phyloP scores from a whole-genome alignment of 2,113 vertebrate species.

The Epinephelus cyanopodus region DNA sequence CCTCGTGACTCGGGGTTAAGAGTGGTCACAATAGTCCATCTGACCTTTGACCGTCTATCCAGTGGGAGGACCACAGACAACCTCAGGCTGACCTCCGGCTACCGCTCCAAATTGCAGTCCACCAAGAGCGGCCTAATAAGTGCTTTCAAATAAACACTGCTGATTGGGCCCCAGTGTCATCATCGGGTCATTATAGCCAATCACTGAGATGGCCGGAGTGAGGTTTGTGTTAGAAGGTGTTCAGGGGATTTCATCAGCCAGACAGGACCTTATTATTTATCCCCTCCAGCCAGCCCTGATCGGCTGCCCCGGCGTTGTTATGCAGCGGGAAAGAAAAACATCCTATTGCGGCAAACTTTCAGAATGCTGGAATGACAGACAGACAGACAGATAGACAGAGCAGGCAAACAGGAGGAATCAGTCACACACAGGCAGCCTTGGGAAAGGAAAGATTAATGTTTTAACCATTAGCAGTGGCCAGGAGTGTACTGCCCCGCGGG shows the following conservation, averaged over 20 bases:
- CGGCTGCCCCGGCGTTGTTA: constrained; percentile 20
- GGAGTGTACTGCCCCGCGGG: constrained; percentile 54
- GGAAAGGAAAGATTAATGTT: constrained; percentile 71
- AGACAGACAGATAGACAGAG: constrained; percentile 26
- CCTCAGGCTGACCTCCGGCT: constrained; percentile 2
- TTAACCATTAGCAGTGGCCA: constrained; percentile 71
- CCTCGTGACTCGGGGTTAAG: constrained; percentile 15
- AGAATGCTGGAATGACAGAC: constrained; percentile 25
- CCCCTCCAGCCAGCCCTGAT: constrained; percentile 35
- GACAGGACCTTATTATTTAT: constrained; percentile 58
- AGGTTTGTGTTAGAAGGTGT: constrained; percentile 22
- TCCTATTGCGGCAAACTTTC: constrained; percentile 26
- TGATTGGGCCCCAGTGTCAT: constrained; percentile 31
- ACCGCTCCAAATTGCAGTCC: not conserved
- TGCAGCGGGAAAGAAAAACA: constrained; percentile 17
- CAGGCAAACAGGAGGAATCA: constrained; percentile 50
- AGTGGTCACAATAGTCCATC: not conserved
- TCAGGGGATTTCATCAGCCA: constrained; percentile 51
- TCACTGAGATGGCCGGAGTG: constrained; percentile 7
- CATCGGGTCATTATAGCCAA: constrained; percentile 31
- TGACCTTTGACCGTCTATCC: constrained; percentile 35
- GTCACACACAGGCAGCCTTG: constrained; percentile 37
- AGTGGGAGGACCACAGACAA: constrained; percentile 4
- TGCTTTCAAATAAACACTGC: constrained; percentile 21
- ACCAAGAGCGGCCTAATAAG: not conserved